Conservation (phyloP, 1,140 invertebrate genomes). For the Ceratoteleas bidentatus region DNA sequence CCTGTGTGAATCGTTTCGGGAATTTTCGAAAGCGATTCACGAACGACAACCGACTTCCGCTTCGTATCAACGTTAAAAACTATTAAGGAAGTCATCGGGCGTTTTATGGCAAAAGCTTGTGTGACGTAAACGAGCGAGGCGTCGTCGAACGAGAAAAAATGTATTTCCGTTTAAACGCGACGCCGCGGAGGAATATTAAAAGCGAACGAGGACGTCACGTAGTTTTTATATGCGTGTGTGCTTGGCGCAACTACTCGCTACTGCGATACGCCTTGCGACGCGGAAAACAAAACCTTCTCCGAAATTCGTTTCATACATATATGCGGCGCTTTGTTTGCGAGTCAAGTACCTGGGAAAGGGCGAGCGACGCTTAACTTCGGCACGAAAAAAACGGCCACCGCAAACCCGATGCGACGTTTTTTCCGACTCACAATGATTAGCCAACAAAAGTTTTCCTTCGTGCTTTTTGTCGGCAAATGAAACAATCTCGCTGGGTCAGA, state of each 20-base stretch:
- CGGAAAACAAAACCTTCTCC: constrained; percentile 59
- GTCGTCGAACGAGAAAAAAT: constrained; percentile 68
- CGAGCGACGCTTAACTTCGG: constrained; percentile 14
- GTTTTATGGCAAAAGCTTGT: constrained; percentile 65
- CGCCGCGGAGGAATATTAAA: constrained; percentile 65
- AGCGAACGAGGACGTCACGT: constrained; percentile 67
- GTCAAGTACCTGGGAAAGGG: constrained; percentile 41
- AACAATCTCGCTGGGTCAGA: neutral
- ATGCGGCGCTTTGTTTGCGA: constrained; percentile 48
- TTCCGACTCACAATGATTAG: neutral
- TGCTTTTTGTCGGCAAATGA: neutral
- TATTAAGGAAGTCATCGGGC: constrained; percentile 67
- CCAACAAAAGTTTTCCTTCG: neutral
- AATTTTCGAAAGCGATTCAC: constrained; percentile 67
- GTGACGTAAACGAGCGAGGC: constrained; percentile 65
- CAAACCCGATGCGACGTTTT: constrained; percentile 2
- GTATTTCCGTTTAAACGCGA: constrained; percentile 67
- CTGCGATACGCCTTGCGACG: constrained; percentile 43
- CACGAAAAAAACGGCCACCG: neutral
- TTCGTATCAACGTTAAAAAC: constrained; percentile 59
- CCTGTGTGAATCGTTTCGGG: constrained; percentile 39
- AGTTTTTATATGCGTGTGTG: constrained; percentile 60
- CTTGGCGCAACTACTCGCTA: constrained; percentile 49
- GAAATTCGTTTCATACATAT: constrained; percentile 60
- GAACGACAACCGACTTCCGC: constrained; percentile 66